Base-by-base conservation (phyloP, 2,113 vertebrate genomes). In the Oreotrochilus melanogaster region DNA sequence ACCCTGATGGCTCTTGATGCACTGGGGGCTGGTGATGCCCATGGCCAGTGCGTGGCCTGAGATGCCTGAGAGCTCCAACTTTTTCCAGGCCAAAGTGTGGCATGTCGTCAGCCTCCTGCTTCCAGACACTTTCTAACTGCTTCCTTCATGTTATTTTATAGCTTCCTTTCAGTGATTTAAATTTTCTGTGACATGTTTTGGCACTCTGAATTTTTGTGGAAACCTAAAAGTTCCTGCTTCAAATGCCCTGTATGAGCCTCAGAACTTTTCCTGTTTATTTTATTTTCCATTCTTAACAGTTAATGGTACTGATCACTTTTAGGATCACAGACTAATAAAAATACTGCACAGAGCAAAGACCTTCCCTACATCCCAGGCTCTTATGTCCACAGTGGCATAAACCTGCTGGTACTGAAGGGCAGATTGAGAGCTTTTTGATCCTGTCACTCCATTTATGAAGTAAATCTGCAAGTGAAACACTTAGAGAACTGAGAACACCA, bases 141-240 rank as follows among this genome's bases (percentile, higher is more conserved):
- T 97, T 96, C 89, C 90, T 96, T 88, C 57, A 56, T 42, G 74
- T 78, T 86, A 81, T 85, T 96, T 91, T 92, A 88, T 33, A 43
- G 45, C 64, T 93, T 92, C 82, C 58, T 72, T 82, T 48, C 42
- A 53, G 73, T 25, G 62, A 83, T 78, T 91, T 93, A 83, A 78
- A 69, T 91, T 85, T 91, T 93, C 78, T 90, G 6, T 65, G 69
- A 91, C 84, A 81, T 16, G 18, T 71, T 89, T 66, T 91, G 61
- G 86, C 82, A 93, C 35, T 54, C 24, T 21, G 48, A 53, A 69
- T 8, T 64, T 56, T 56, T 71, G 65, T 76, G 37, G 88, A 93
- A 78, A 66, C 13, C 19, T 70, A 72, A 84, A 69, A 54, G 78
- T 27, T 66, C 31, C 30, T 70, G 66, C 48, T 67, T 53, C 7